Evolutionary conservation across 2,888 invertebrate species (phyloP).

Genomic region (Tubulanus polymorphus): DNA sequence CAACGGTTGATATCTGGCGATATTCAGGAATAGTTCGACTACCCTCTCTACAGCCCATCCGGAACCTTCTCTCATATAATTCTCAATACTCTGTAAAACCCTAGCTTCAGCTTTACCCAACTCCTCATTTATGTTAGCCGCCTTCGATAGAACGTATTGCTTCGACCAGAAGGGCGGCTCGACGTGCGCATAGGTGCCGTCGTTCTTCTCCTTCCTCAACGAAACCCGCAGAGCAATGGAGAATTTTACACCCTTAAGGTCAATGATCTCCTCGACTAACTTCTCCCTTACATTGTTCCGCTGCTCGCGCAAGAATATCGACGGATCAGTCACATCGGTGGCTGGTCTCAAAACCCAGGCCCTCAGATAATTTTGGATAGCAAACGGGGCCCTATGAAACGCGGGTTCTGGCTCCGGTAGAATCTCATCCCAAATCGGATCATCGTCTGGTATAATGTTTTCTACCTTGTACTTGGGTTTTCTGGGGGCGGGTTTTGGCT

Average conservation of each 20-base stretch:
- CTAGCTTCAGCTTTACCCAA: neutral
- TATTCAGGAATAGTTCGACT: neutral
- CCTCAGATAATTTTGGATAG: neutral
- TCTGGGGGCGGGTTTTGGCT: too few species aligned
- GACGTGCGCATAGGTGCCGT: slow-evolving; percentile 4
- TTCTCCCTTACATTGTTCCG: neutral
- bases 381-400: too few species aligned
- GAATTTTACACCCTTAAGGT: slow-evolving; percentile 5
- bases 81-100: slow-evolving; percentile 4
- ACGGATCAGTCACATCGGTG: neutral
- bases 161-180: slow-evolving; percentile 6
- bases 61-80: slow-evolving; percentile 9
- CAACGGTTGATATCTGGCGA: slow-evolving; percentile 9
- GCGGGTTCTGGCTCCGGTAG: too few species aligned
- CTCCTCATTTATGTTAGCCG: neutral
- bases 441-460: too few species aligned
- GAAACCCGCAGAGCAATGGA: neutral
- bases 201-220: slow-evolving; percentile 6
- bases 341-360: neutral
- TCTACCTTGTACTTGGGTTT: too few species aligned
- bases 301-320: neutral
- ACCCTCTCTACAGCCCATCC: slow-evolving; percentile 10
- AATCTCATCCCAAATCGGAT: too few species aligned
- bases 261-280: neutral
- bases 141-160: neutral